These are phyloP conservation scores for Brachyalestes nurse DNA, from an alignment of 2,797 vertebrate genomes.

Conservation along the genomic window DNA sequence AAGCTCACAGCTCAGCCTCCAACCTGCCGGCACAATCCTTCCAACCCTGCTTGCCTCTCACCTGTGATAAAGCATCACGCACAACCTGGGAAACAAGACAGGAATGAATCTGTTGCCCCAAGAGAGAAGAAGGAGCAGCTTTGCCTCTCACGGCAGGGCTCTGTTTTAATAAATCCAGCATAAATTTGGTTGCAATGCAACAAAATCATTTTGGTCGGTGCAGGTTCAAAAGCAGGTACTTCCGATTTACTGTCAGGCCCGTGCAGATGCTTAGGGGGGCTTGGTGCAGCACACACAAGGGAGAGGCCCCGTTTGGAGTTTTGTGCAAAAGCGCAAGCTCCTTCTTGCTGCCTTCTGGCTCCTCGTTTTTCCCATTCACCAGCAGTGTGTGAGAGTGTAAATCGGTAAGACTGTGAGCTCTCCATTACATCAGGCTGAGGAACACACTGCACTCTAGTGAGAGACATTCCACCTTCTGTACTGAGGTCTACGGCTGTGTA, in stretches of 20 bases:
- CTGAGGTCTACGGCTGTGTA: not conserved
- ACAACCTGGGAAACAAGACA: constrained; percentile 33
- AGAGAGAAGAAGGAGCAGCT: constrained; percentile 22
- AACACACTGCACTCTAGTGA: constrained; percentile 26
- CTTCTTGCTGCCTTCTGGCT: constrained; percentile 12
- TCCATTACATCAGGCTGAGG: constrained; percentile 31
- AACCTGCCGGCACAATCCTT: constrained; percentile 31
- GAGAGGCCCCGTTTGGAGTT: constrained; percentile 20
- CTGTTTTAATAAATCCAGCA: constrained; percentile 60
- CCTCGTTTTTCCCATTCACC: constrained; percentile 16
- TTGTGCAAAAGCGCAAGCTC: constrained; percentile 17
- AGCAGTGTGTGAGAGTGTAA: constrained; percentile 8
- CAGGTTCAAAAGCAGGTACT: constrained; percentile 51
- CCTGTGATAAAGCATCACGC: constrained; percentile 54
- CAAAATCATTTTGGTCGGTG: constrained; percentile 60
- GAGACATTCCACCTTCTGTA: not conserved
- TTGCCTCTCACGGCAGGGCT: constrained; percentile 23
- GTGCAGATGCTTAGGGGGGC: constrained; percentile 46
- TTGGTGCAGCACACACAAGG: constrained; percentile 24
- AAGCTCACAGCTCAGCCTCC: constrained; percentile 49
- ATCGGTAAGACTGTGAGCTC: constrained; percentile 16
- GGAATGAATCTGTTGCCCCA: constrained; percentile 31
- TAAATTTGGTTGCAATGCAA: constrained; percentile 58
- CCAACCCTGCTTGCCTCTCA: constrained; percentile 47
- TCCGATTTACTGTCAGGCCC: constrained; percentile 57